Evolutionary conservation across 2,797 vertebrate species (phyloP), one percentile per base, ranked within the genome.

Genomic region (Urophycis tenuis): DNA sequence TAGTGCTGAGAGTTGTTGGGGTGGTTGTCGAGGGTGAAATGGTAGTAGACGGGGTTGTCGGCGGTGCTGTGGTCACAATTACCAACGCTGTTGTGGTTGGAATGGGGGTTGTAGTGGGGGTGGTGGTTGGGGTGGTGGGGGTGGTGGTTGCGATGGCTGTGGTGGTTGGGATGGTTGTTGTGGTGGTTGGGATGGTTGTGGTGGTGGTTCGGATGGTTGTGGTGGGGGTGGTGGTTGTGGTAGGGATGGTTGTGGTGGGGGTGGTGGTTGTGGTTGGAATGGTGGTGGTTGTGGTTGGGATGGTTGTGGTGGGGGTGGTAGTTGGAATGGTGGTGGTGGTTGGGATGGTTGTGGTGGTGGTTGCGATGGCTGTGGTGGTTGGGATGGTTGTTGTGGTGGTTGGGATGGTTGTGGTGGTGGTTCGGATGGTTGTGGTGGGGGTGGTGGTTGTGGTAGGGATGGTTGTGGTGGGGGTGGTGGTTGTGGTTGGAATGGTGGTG

Each of bases 11-110:
- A 4, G 29, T 32, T 12, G 73, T 72, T 1, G 25, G n/a, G n/a
- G 12, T 15, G 1, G n/a, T 1, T 19, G 64, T 1, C 25, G 31
- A 9, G 30, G 72, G 72, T 0, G 72, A 45, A 3, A 39, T 67
- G 3, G 7, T 17, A 5, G 73, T 78, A 34, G 17, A 83, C 29
- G 12, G 39, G 35, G 60, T 0, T 0, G 64, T n/a, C n/a, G n/a
- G 81, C 49, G 49, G 31, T 12, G 78, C 76, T 71, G 79, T 76
- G 4, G 75, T 49, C 11, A 67, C 45, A 32, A 45, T 5, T 32
- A 0, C 8, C 22, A 71, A 14, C 17, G 75, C 25, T 9, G 72
- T 8, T 25, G 75, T 31, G 29, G 76, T 30, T 12, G 73, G 71
- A 10, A 32, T 67, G 73, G 71, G 11, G 31, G 77, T 41, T 5